Conservation (phyloP, 1,140 invertebrate species). For the Pararge aegeria region DNA sequence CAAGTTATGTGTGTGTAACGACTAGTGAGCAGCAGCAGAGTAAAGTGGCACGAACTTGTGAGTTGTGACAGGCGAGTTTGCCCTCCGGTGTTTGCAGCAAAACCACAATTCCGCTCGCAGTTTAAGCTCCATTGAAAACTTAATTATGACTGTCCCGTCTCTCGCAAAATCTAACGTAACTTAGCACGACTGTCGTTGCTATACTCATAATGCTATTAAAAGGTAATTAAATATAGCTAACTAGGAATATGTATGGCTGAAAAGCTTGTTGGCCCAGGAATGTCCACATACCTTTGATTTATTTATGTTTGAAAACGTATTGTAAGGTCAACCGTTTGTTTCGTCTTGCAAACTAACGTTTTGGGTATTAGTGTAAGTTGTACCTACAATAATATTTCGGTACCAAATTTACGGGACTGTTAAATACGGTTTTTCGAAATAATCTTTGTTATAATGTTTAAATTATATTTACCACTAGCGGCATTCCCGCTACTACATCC, state of each 20-base stretch:
- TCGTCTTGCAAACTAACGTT: no score
- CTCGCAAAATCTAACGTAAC: conserved; percentile 11
- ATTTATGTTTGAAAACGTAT: no score
- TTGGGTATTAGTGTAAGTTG: no score
- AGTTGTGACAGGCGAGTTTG: conserved; percentile 29
- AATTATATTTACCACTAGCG: no score
- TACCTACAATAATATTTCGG: no score
- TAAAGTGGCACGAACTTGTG: conserved; percentile 24
- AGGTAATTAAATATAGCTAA: background rate
- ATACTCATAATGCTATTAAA: background rate
- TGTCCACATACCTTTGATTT: background rate
- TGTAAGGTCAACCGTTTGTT: no score
- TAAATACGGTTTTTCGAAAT: no score
- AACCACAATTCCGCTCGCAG: conserved; percentile 22
- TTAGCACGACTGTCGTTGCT: background rate
- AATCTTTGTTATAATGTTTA: no score
- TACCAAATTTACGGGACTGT: no score
- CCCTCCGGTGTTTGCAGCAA: conserved; percentile 4
- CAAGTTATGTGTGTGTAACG: background rate
- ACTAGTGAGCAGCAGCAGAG: background rate
- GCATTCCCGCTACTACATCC: no score
- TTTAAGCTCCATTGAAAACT: conserved; percentile 49
- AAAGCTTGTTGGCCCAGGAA: background rate
- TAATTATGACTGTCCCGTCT: conserved; percentile 43
- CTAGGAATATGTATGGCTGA: background rate